Base-by-base conservation (phyloP, 2,113 vertebrate species). In the Clarias macrocephalus region DNA sequence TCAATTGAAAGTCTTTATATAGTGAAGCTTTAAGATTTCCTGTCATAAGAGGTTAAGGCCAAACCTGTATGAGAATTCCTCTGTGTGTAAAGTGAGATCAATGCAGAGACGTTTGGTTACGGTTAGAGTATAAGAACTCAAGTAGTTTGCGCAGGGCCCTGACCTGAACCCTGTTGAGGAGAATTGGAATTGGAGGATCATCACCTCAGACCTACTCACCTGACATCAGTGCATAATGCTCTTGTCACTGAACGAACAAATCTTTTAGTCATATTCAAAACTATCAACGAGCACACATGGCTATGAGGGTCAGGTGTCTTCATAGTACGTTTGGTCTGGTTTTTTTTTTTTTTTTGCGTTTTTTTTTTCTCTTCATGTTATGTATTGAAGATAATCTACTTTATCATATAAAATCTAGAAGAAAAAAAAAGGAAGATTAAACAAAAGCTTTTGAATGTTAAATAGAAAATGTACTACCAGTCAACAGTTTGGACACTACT, bases 331-430 rank as follows among this genome's bases (percentile, higher is more conserved):
- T 73, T 42, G 3, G 19, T 42, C 33, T 37, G 33, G n/a, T n/a
- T n/a, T n/a, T n/a, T n/a, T n/a, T n/a, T n/a, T n/a, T n/a, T 37
- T 37, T 37, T 37, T 37, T 3, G 33, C 2, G 33, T 37, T 37
- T 37, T 37, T 37, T 37, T 37, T 56, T 48, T 83, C 11, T 15
- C 59, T 5, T 59, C n/a, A 37, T 65, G 1, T 28, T 80, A 86
- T 86, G 25, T 80, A 52, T 59, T 79, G 70, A 63, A 57, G 76
- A 59, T 80, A 70, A 80, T 80, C 65, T 70, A 70, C 54, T 81
- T 63, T 81, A 70, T 81, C 65, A 82, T 73, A 86, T 86, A 33
- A 80, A 60, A 86, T 86, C 37, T 37, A 33, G 28, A 62, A 56
- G 25, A 62, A 16, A 48, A 80, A 72, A 65, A 81, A 65, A 25